Evolutionary conservation across 1,140 invertebrate genomes (phyloP).

Genomic region (Papilio aristodemus): DNA sequence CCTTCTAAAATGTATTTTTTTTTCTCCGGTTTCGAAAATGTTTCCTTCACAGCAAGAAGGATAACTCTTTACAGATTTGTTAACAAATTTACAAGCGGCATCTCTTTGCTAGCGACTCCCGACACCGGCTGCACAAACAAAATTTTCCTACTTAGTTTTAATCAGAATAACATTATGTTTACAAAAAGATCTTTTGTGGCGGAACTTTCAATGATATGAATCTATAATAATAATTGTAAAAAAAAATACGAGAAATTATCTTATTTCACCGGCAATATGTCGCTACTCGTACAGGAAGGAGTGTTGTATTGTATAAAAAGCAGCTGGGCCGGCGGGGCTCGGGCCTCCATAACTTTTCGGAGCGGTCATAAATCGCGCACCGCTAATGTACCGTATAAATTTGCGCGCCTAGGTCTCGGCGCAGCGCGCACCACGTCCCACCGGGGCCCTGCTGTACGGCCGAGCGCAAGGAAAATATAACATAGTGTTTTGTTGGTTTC

Average conservation of each 20-base stretch:
- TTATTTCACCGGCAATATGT: too few species aligned
- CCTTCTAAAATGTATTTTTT: background rate
- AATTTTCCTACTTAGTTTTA: background rate
- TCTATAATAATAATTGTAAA: too few species aligned
- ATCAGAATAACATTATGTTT: background rate
- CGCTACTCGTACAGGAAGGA: too few species aligned
- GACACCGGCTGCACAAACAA: background rate
- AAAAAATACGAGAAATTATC: too few species aligned
- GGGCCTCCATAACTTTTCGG: constrained; percentile 13
- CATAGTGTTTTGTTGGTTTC: background rate
- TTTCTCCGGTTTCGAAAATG: background rate
- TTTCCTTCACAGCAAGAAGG: background rate
- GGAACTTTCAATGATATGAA: too few species aligned
- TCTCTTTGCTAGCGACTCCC: background rate
- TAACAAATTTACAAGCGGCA: background rate
- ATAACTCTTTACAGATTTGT: background rate
- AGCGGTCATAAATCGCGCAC: constrained; percentile 16
- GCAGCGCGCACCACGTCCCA: background rate
- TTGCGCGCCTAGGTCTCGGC: background rate
- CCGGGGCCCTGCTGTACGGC: background rate
- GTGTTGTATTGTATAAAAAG: background rate
- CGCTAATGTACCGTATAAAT: constrained; percentile 27
- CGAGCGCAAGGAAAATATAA: background rate
- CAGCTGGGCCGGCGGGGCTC: background rate
- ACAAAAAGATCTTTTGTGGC: background rate